These are phyloP conservation scores for Drosophila sucinea DNA, from an alignment of 1,140 invertebrate species.

Conservation along the genomic window DNA sequence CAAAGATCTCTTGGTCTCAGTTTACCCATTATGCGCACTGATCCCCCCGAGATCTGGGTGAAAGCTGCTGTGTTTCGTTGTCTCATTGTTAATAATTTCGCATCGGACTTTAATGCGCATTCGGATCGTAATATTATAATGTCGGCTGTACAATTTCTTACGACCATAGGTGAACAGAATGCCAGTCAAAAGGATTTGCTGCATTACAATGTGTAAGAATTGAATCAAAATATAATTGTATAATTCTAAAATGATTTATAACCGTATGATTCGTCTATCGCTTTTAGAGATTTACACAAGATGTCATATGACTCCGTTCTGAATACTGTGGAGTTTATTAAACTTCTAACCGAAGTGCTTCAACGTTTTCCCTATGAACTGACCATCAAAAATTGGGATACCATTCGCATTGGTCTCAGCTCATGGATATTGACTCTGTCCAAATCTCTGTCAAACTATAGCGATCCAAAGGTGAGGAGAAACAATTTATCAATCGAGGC, in stretches of 20 bases:
- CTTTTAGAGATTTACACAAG: slow-evolving; percentile 46
- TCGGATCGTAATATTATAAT: slow-evolving; percentile 67
- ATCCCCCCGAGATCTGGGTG: slow-evolving; percentile 60
- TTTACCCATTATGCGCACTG: slow-evolving; percentile 61
- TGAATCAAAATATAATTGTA: neutral
- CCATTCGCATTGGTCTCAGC: slow-evolving; percentile 86
- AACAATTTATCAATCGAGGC: neutral
- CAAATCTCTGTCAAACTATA: slow-evolving; percentile 82
- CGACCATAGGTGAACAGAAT: slow-evolving; percentile 54
- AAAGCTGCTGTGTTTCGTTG: slow-evolving; percentile 61
- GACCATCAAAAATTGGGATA: slow-evolving; percentile 86
- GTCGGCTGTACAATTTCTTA: slow-evolving; percentile 62
- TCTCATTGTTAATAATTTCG: slow-evolving; percentile 71
- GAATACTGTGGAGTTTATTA: slow-evolving; percentile 80
- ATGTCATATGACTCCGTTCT: slow-evolving; percentile 59
- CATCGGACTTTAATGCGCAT: slow-evolving; percentile 69
- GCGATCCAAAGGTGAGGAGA: slow-evolving; percentile 82
- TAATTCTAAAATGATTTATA: neutral
- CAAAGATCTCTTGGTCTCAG: slow-evolving; percentile 48
- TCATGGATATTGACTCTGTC: slow-evolving; percentile 85
- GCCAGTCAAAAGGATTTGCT: slow-evolving; percentile 59
- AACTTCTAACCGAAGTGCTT: slow-evolving; percentile 83
- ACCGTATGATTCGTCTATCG: neutral
- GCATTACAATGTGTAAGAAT: slow-evolving; percentile 74
- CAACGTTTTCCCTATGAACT: slow-evolving; percentile 83